Conservation (phyloP, 2,888 invertebrate species). For the Cremastinae sp. region DNA sequence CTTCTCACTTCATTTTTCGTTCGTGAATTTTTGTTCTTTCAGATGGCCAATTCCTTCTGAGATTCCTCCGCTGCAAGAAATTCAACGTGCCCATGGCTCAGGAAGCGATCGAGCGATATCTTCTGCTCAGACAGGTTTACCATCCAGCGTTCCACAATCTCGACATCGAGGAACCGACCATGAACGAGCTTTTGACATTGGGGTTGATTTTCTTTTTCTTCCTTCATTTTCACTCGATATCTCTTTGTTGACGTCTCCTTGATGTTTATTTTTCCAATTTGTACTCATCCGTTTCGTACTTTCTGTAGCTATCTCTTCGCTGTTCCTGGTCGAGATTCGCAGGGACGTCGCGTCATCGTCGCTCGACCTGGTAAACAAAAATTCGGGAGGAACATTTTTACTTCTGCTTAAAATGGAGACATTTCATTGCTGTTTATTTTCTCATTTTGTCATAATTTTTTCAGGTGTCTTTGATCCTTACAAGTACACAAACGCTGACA, state of each 20-base stretch:
- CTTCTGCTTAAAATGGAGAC: background rate
- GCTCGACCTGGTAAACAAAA: constrained; percentile 86
- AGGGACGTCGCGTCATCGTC: constrained; percentile 88
- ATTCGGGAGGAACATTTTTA: constrained; percentile 17
- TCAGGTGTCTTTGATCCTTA: constrained; percentile 90
- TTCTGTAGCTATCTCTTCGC: constrained; percentile 87
- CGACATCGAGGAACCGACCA: constrained; percentile 86
- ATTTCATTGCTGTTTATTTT: background rate
- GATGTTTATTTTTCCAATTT: background rate
- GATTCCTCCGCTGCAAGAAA: constrained; percentile 90
- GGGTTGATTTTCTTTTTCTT: too few relatives aligned
- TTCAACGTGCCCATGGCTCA: constrained; percentile 90
- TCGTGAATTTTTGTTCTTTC: constrained; percentile 60
- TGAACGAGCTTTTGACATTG: constrained; percentile 86
- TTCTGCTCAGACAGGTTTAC: constrained; percentile 88
- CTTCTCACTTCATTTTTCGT: background rate
- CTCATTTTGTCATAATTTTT: constrained; percentile 50
- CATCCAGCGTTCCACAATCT: constrained; percentile 88
- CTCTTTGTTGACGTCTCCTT: background rate
- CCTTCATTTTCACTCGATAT: too few relatives aligned
- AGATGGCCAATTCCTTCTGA: constrained; percentile 87
- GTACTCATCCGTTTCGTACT: background rate
- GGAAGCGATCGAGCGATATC: constrained; percentile 88
- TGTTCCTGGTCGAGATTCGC: constrained; percentile 88
- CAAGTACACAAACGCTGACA: constrained; percentile 88